Conservation (phyloP, 2,113 vertebrate species). For the Ahaetulla prasina region DNA sequence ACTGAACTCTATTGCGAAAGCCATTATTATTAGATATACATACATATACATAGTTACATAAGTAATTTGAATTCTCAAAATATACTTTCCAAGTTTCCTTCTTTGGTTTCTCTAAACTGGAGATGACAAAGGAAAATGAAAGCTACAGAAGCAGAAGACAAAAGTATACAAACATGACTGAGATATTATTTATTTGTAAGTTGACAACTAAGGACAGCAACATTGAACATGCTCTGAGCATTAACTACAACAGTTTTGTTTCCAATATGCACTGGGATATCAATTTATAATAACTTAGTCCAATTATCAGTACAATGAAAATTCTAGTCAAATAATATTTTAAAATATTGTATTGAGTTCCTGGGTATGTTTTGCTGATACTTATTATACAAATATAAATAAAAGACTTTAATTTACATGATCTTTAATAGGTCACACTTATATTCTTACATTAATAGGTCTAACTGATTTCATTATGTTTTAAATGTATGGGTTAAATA, state of each 20-base stretch:
- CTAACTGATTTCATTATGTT: background rate
- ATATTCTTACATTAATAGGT: background rate
- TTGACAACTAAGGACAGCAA: conserved; percentile 37
- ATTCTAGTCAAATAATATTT: background rate
- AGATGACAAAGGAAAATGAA: conserved; percentile 42
- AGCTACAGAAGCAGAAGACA: conserved; percentile 38
- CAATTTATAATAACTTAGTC: conserved; percentile 12
- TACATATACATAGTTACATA: conserved; percentile 51
- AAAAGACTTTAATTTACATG: background rate
- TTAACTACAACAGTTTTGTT: conserved; percentile 22
- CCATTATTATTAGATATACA: conserved; percentile 47
- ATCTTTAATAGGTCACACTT: background rate
- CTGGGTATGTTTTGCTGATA: background rate
- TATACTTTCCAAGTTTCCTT: conserved; percentile 36
- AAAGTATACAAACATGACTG: conserved; percentile 46
- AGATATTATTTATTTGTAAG: conserved; percentile 31
- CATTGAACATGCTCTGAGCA: conserved; percentile 32
- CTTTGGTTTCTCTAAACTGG: conserved; percentile 43
- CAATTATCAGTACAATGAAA: background rate
- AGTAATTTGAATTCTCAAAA: conserved; percentile 56
- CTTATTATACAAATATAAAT: background rate
- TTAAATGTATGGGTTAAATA: background rate
- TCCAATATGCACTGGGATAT: conserved; percentile 30
- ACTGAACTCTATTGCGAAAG: conserved; percentile 59
- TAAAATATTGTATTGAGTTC: background rate